phyloP scores from a whole-genome alignment of 2,797 vertebrate genomes.

The Microchirus variegatus region DNA sequence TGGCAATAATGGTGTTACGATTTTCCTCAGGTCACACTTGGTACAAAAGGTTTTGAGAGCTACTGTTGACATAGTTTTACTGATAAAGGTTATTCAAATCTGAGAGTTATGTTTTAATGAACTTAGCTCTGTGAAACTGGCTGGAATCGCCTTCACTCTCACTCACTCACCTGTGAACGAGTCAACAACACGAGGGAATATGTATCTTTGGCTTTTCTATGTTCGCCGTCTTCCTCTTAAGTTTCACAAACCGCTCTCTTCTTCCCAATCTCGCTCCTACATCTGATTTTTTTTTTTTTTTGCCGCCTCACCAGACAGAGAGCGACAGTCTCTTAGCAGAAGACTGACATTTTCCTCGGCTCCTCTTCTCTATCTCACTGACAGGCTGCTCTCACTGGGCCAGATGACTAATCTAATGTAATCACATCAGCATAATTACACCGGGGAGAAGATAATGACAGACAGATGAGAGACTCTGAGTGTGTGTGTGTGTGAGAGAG shows the following conservation, averaged over 20 bases:
- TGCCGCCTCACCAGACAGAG: conserved; percentile 38
- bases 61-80: too few relatives aligned
- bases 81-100: too few relatives aligned
- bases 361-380: conserved; percentile 62
- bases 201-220: conserved; percentile 33
- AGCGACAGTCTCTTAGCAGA: conserved; percentile 45
- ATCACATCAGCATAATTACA: conserved; percentile 83
- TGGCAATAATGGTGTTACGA: too few relatives aligned
- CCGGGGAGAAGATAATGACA: conserved; percentile 78
- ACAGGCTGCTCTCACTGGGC: conserved; percentile 76
- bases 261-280: conserved; percentile 30
- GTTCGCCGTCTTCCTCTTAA: conserved; percentile 27
- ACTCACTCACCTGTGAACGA: conserved; percentile 1
- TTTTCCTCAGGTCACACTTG: too few relatives aligned
- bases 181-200: conserved; percentile 12
- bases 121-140: background rate
- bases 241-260: conserved; percentile 29
- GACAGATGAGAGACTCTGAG: conserved; percentile 71
- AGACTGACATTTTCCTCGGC: conserved; percentile 67
- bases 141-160: conserved; percentile 24
- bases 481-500: conserved; percentile 22
- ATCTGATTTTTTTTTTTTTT: conserved; percentile 28
- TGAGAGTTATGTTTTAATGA: too few relatives aligned
- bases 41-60: too few relatives aligned
- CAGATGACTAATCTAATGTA: conserved; percentile 81